phyloP scores from a whole-genome alignment of 53 echinoderm and acorn worm genomes.

The Pentamera pediparva region DNA sequence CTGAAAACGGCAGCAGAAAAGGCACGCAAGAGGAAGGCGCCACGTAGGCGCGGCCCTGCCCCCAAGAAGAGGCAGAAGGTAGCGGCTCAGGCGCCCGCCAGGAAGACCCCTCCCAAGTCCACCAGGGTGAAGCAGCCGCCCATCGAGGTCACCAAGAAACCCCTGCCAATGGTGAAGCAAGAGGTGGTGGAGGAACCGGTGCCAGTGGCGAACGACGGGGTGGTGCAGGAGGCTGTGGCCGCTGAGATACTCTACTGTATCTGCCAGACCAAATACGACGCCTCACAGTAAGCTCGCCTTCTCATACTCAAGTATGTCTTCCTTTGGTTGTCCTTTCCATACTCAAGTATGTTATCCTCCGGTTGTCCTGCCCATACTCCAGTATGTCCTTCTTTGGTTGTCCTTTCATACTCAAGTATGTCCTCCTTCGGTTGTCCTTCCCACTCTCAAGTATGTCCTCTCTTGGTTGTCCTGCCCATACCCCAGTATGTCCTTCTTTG shows the following conservation, averaged over 20 bases:
- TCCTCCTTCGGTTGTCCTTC: no score
- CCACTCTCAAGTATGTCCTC: no score
- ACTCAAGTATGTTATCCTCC: no score
- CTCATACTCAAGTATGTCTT: no score
- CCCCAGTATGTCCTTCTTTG: no score
- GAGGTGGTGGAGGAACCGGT: slow-evolving; percentile 20
- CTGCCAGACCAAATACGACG: slow-evolving; percentile 89
- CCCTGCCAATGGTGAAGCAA: background rate
- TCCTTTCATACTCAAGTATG: no score
- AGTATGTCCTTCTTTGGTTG: no score
- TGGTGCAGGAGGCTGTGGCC: background rate
- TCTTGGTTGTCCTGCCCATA: no score
- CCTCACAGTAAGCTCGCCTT: slow-evolving; percentile 50
- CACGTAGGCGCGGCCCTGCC: slow-evolving; percentile 25
- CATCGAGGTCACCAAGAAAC: slow-evolving; percentile 11
- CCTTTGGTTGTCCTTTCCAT: no score
- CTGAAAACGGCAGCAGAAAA: slow-evolving; percentile 40
- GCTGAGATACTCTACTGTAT: slow-evolving; percentile 66
- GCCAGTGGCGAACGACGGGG: background rate
- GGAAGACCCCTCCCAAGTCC: slow-evolving; percentile 16
- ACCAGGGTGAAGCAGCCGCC: background rate
- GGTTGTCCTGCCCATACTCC: no score
- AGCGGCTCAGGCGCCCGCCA: slow-evolving; percentile 12
- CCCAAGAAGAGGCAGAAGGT: slow-evolving; percentile 44
- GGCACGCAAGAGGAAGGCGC: slow-evolving; percentile 40